Base-by-base conservation (phyloP, 1,140 invertebrate species). In the Drosophila bocqueti region DNA sequence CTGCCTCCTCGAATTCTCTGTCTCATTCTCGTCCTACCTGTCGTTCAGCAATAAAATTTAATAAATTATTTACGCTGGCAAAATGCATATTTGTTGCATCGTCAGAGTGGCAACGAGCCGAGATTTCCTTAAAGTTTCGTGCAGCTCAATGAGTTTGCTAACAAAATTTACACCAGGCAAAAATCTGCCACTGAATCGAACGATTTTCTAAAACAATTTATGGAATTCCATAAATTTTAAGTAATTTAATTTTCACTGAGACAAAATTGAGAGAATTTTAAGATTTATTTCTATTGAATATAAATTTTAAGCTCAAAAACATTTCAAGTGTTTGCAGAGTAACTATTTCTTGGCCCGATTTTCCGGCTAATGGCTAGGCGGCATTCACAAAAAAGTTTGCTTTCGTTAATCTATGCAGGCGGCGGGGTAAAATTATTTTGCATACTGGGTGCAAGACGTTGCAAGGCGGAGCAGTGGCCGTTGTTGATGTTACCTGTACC, bases 11-110 rank as follows among this genome's bases (percentile, higher is more conserved):
- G 31, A 24, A 31, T 45, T 62, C 42, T 26, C 43, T 31, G 45
- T 47, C 49, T 42, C 55, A 34, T 34, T 58, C 38, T 38, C 50
- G 26, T 75, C 64, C 26, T 42, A 75, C 69, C 69, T 82, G 80
- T 79, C 79, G 78, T 77, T 81, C 66, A 46, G 80, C 83, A 86
- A 86, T 86, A 86, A 86, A 86, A 86, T 87, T 71, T 87, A 74
- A 86, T 86, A 68, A 87, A 86, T 87, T 87, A 86, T 86, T 86
- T 87, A 86, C 52, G 63, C 57, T 65, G 66, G 40, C 63, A 78
- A 86, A 85, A 83, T 86, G 84, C 84, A 86, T 74, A 79, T 82
- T 77, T 76, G 73, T 76, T 55, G 72, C 58, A 71, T 68, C 36
- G 62, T 36, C 72, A 46, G 36, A 38, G 13, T 3, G 18, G 38